Evolutionary conservation across 2,113 vertebrate genomes (phyloP), one percentile per base, ranked within the genome.

Genomic region (Mus spicilegus): DNA sequence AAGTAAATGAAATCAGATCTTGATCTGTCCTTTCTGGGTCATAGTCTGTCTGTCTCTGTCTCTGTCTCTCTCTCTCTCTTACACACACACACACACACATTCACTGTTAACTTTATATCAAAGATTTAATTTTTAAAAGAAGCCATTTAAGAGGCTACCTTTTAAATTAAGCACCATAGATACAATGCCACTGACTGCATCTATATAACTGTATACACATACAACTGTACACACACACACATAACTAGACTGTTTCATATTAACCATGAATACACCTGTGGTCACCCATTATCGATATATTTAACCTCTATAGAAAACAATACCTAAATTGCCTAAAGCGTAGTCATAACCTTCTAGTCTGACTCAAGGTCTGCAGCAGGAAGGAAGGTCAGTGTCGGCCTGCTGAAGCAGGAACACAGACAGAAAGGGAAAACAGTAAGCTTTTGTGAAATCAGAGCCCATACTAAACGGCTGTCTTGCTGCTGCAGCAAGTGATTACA

Each of bases 241-340:
- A 56, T 51, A 87, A 58, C 6, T 67, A 82, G 36, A 86, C 2
- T 46, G 2, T 33, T 61, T 51, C 42, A 77, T 90, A 92, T 82
- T 86, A 95, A 91, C 76, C 93, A 90, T 42, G 96, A 87, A 90
- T 46, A 33, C 54, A 61, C 19, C 58, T 46, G 39, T 6, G 65
- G 63, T 39, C 7, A 85, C 3, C n/a, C 89, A 84, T 49, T 77
- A 89, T 3, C 6, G 46, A 49, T 63, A 88, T 86, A 39, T 54
- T 28, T 42, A 70, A 86, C 16, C 26, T 58, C 12, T 81, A 11
- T 30, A 87, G 81, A 26, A 91, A 89, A 93, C 26, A 93, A 78
- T 46, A 77, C 13, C 22, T 77, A 77, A 58, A 84, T 90, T 93
- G 70, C 10, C 72, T 63, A 69, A 90, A 58, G 19, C 12, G 70